Percentiles rank a stretch among this genome's conserved stretches.
phyloP scores from a whole-genome alignment of 2,797 vertebrate genomes.

The Acridotheres tristis region DNA sequence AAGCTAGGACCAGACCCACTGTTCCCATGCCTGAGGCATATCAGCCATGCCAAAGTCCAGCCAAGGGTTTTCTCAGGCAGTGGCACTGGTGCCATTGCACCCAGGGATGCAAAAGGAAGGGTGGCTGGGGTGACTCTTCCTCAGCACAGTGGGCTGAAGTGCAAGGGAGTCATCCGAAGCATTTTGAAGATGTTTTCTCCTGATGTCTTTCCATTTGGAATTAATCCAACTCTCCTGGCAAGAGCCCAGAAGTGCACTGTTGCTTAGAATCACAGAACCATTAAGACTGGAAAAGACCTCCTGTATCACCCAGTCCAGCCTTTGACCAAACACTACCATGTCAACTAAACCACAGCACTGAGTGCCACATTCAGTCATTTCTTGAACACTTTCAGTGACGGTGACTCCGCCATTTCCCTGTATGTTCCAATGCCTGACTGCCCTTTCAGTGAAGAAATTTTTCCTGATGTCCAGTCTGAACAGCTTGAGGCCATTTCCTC shows the following conservation, averaged over 20 bases:
- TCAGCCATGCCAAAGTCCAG: background rate
- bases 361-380: background rate
- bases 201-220: background rate
- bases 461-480: background rate
- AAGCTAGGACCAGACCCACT: accelerated
- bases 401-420: background rate
- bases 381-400: background rate
- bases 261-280: background rate
- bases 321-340: background rate
- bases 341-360: background rate
- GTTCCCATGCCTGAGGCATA: background rate
- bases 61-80: background rate
- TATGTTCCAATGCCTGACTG: background rate
- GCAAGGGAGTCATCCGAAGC: background rate
- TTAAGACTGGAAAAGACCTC: background rate
- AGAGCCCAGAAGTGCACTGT: background rate
- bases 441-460: background rate
- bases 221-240: background rate
- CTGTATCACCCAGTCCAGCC: background rate
- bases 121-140: accelerated
- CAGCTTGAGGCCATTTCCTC: background rate
- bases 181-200: background rate
- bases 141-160: accelerated
- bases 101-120: accelerated
- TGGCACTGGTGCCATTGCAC: background rate